These are phyloP conservation scores for Thymallus thymallus DNA, from an alignment of 2,113 vertebrate genomes.

Conservation along the genomic window DNA sequence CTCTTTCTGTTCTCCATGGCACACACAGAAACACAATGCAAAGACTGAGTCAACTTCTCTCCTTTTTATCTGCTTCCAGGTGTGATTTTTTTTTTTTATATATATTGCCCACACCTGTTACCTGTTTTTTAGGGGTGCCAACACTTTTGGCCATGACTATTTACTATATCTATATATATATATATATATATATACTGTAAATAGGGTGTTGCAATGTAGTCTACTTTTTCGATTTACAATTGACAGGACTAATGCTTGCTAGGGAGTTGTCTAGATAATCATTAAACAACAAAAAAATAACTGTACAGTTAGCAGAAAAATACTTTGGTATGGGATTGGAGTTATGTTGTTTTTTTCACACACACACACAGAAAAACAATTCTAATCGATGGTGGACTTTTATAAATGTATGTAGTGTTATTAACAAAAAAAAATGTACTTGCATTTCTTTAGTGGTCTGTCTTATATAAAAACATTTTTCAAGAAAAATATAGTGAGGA, in stretches of 20 bases:
- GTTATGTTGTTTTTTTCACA: slow-evolving; percentile 66
- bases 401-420: slow-evolving; percentile 80
- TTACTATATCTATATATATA: slow-evolving; percentile 67
- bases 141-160: too few relatives aligned
- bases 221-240: slow-evolving; percentile 86
- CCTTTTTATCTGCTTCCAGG: too few relatives aligned
- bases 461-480: slow-evolving; percentile 41
- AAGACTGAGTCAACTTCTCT: too few relatives aligned
- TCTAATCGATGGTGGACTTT: slow-evolving; percentile 87
- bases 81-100: too few relatives aligned
- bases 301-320: slow-evolving; percentile 89
- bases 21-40: too few relatives aligned
- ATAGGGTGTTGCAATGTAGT: slow-evolving; percentile 95
- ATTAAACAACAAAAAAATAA: slow-evolving; percentile 68
- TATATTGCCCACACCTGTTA: too few relatives aligned
- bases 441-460: slow-evolving; percentile 70
- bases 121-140: too few relatives aligned
- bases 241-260: slow-evolving; percentile 91
- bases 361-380: slow-evolving; percentile 81
- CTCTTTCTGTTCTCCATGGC: too few relatives aligned
- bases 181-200: slow-evolving; percentile 91
- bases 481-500: slow-evolving; percentile 37
- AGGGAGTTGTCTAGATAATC: slow-evolving; percentile 84
- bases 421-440: slow-evolving; percentile 69
- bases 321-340: slow-evolving; percentile 73